Conservation (phyloP, 2,797 vertebrate genomes). For the Tragelaphus oryx region DNA sequence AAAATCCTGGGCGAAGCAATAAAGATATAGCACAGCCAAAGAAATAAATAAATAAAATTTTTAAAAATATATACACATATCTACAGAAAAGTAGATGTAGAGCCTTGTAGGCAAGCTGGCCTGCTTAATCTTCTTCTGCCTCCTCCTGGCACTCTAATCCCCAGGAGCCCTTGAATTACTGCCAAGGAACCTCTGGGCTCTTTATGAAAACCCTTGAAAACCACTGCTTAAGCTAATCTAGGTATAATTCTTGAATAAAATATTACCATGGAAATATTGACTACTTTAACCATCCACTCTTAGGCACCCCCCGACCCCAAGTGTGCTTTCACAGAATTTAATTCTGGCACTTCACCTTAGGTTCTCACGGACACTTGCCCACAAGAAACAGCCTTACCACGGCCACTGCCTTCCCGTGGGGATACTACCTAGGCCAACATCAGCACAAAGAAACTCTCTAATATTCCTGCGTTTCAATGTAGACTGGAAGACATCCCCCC, state of each 20-base stretch:
- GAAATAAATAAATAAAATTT: not conserved
- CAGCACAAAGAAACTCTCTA: not conserved
- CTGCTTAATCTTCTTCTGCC: not conserved
- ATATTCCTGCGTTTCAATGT: not conserved
- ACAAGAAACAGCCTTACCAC: not conserved
- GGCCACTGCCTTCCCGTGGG: not conserved
- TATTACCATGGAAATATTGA: not conserved
- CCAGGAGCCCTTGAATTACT: not conserved
- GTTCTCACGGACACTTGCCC: constrained; percentile 21
- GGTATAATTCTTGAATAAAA: constrained; percentile 3
- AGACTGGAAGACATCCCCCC: not conserved
- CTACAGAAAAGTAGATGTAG: not conserved
- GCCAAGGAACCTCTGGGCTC: not conserved
- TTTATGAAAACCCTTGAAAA: not conserved
- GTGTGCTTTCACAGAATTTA: not conserved
- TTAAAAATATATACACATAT: not conserved
- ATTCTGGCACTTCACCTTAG: not conserved
- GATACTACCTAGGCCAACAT: not conserved
- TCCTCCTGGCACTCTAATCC: not conserved
- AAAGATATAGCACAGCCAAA: not conserved
- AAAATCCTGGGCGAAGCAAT: not conserved
- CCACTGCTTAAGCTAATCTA: not conserved
- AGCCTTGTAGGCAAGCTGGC: not conserved
- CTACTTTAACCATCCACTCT: not conserved
- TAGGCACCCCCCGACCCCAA: not conserved